Percentiles rank a stretch among this genome's conserved stretches.
These are phyloP conservation scores for Acanthochromis polyacanthus DNA, from an alignment of 2,113 vertebrate species.

Conservation along the genomic window DNA sequence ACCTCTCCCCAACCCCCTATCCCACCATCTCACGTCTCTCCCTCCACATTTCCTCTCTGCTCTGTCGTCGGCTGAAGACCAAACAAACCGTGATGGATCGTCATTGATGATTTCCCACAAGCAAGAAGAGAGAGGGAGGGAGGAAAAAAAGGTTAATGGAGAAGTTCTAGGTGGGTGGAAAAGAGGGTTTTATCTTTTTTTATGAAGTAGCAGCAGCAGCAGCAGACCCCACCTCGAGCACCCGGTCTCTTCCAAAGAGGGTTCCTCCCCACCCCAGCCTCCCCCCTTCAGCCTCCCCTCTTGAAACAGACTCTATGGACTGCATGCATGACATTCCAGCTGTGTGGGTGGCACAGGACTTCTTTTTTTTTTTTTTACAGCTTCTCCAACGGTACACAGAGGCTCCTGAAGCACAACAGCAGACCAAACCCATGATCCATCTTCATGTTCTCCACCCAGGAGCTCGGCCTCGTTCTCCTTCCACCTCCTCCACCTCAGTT, in stretches of 20 bases:
- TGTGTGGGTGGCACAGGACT: conserved; percentile 90
- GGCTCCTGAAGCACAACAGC: conserved; percentile 64
- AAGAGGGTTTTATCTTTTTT: conserved; percentile 73
- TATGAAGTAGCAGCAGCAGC: conserved; percentile 55
- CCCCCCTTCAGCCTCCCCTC: conserved; percentile 69
- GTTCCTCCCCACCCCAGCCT: conserved; percentile 51
- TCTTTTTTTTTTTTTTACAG: conserved; percentile 69
- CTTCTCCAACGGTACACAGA: conserved; percentile 72
- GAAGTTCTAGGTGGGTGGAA: conserved; percentile 80
- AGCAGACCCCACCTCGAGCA: conserved; percentile 73
- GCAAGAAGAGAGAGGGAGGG: neutral
- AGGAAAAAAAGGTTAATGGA: conserved; percentile 83
- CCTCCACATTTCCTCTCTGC: conserved; percentile 71
- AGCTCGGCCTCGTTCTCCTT: neutral
- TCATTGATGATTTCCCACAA: conserved; percentile 89
- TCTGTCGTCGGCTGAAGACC: conserved; percentile 67
- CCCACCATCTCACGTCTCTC: conserved; percentile 76
- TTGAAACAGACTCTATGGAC: conserved; percentile 88
- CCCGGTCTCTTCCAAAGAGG: conserved; percentile 76
- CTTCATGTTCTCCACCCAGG: conserved; percentile 30
- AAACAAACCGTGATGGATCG: conserved; percentile 85
- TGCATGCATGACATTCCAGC: conserved; percentile 93
- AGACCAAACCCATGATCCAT: conserved; percentile 51
- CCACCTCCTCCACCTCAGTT: too few species aligned
- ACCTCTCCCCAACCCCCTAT: conserved; percentile 84